Conservation (phyloP, 2,797 vertebrate genomes). For the Knipowitschia caucasica region DNA sequence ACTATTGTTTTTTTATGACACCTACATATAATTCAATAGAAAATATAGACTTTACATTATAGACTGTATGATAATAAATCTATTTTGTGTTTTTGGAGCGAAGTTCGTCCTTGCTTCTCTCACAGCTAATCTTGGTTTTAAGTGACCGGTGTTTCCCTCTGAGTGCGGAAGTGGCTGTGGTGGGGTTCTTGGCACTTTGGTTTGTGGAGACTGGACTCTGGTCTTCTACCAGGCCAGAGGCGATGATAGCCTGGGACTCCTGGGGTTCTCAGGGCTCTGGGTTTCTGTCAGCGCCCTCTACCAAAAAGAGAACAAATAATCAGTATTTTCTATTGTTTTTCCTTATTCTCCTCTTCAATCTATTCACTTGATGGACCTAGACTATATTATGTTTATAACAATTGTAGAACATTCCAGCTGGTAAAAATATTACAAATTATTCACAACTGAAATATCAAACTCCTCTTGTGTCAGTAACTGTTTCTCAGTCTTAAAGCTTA, state of each 20-base stretch:
- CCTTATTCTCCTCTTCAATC: too few species aligned
- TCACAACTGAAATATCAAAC: constrained; percentile 8
- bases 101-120: constrained; percentile 48
- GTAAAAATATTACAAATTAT: too few species aligned
- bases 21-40: constrained; percentile 60
- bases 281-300: constrained; percentile 90
- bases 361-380: too few species aligned
- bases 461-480: not conserved
- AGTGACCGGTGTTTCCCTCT: not conserved
- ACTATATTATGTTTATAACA: too few species aligned
- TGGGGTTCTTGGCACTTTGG: constrained; percentile 73
- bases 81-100: constrained; percentile 14
- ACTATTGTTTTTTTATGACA: too few species aligned
- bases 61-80: constrained; percentile 46
- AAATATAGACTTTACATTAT: constrained; percentile 67
- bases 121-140: constrained; percentile 14
- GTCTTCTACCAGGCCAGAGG: constrained; percentile 88
- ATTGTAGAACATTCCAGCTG: too few species aligned
- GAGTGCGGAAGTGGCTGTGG: constrained; percentile 30
- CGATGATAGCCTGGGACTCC: constrained; percentile 85
- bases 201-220: constrained; percentile 50
- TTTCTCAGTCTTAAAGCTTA: constrained; percentile 1
- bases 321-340: too few species aligned
- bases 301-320: constrained; percentile 28
- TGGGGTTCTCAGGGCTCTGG: constrained; percentile 82